Base-by-base conservation (phyloP, 2,888 invertebrate species). In the Synergus umbraculus region DNA sequence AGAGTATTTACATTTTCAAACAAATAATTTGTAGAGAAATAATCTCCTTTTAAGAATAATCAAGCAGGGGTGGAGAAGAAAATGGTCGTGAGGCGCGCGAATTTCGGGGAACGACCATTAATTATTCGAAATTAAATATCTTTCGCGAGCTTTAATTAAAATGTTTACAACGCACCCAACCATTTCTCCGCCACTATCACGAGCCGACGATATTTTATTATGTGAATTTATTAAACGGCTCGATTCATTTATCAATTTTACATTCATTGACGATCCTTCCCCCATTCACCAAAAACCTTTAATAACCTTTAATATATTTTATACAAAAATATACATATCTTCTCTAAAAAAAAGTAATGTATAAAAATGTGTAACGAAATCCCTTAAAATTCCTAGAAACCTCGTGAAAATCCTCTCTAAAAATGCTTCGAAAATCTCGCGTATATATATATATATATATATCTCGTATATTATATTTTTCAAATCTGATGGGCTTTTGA, bases 41-140 rank as follows among this genome's bases (percentile, higher is more conserved):
- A 7, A 12, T 46, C 18, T 41, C 37, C 43, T 43, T n/a, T n/a
- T 44, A n/a, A 29, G n/a, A 15, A 65, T 41, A 66, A 66, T 66
- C n/a, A 66, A 1, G 8, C n/a, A 13, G 13, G 15, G 22, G 44
- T 13, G 4, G 49, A 82, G 12, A 83, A 83, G 82, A 83, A 82
- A 82, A 82, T 83, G 82, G 80, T 82, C 78, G 82, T 67, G 67
- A 81, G 65, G 65, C 78, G 79, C 43, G 76, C 76, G 63, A 64
- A 77, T 64, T 77, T 46, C 78, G 79, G 65, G 78, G 69, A 76
- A 73, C 83, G 81, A 86, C 84, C 90, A 90, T 90, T 90, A 90
- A 90, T 90, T 90, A 90, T 88, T 87, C 86, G 86, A 90, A 90
- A 90, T 90, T 90, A 90, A 90, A 89, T 89, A 90, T 89, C 88